Conservation (phyloP, 2,797 vertebrate genomes). For the Clarias platycephalus region DNA sequence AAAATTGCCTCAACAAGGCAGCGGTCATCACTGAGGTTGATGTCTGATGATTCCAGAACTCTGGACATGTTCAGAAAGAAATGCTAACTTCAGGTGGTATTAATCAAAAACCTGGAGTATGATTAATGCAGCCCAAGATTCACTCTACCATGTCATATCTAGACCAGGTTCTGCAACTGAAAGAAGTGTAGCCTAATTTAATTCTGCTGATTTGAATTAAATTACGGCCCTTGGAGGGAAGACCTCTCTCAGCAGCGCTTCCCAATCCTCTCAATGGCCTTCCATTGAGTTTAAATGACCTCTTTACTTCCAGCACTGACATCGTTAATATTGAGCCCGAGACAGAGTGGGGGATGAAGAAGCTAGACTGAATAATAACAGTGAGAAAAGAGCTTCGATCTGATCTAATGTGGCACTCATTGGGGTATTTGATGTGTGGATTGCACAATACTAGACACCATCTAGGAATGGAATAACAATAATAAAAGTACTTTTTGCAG, state of each 20-base stretch:
- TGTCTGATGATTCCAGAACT: conserved; percentile 25
- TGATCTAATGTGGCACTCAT: conserved; percentile 34
- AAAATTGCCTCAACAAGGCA: conserved; percentile 54
- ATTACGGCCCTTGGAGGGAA: conserved; percentile 25
- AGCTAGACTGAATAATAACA: conserved; percentile 38
- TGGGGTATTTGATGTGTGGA: conserved; percentile 16
- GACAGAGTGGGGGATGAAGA: conserved; percentile 68
- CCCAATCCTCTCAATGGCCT: conserved; percentile 68
- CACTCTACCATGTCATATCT: conserved; percentile 35
- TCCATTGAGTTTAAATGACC: conserved; percentile 77
- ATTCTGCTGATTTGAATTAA: conserved; percentile 47
- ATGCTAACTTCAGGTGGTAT: conserved; percentile 42
- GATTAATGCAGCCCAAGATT: conserved; percentile 39
- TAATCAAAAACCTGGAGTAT: conserved; percentile 56
- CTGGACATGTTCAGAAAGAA: conserved; percentile 45
- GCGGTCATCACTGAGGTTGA: conserved; percentile 50
- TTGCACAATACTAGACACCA: neutral
- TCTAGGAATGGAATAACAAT: conserved; percentile 1
- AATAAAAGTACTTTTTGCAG: neutral
- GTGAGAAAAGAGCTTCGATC: conserved; percentile 41
- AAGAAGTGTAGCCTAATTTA: conserved; percentile 41
- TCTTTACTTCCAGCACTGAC: conserved; percentile 67
- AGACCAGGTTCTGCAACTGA: conserved; percentile 36
- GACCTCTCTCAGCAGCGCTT: conserved; percentile 30
- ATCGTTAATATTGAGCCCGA: conserved; percentile 81